Evolutionary conservation across 2,113 vertebrate species (phyloP).

Genomic region (Ramphastos sulfuratus): DNA sequence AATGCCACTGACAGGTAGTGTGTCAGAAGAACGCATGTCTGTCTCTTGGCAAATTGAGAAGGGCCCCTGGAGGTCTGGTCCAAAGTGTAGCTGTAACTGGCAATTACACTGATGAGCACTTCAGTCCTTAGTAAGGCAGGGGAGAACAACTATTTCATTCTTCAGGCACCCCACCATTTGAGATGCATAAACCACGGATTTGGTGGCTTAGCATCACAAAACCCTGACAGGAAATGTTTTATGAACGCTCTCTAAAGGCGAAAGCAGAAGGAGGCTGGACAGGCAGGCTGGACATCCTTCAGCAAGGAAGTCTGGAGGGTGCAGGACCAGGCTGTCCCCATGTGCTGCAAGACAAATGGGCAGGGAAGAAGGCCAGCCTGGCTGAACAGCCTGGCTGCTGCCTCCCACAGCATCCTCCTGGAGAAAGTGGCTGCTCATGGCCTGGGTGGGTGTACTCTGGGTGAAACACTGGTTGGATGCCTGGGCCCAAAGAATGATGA

Average conservation of each 20-base stretch:
- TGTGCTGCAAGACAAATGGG: no score
- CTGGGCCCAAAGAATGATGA: no score
- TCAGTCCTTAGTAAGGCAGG: neutral
- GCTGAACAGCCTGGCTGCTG: no score
- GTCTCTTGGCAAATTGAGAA: neutral
- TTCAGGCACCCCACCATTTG: neutral
- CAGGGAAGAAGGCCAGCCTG: no score
- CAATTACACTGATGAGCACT: neutral
- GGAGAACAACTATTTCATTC: neutral
- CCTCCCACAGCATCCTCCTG: no score
- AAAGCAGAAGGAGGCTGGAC: neutral
- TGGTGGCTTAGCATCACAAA: neutral
- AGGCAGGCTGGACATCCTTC: no score
- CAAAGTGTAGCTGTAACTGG: neutral
- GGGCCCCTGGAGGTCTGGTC: neutral
- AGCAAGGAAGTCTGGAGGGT: no score
- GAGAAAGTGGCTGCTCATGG: no score
- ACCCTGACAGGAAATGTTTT: neutral
- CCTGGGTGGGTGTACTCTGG: no score
- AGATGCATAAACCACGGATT: neutral
- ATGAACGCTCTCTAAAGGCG: neutral
- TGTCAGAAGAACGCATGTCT: neutral
- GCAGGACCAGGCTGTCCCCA: no score
- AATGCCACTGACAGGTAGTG: neutral
- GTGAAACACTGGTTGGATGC: no score